Base-by-base conservation (phyloP, 2,888 invertebrate genomes). In the Resseliella maxima region DNA sequence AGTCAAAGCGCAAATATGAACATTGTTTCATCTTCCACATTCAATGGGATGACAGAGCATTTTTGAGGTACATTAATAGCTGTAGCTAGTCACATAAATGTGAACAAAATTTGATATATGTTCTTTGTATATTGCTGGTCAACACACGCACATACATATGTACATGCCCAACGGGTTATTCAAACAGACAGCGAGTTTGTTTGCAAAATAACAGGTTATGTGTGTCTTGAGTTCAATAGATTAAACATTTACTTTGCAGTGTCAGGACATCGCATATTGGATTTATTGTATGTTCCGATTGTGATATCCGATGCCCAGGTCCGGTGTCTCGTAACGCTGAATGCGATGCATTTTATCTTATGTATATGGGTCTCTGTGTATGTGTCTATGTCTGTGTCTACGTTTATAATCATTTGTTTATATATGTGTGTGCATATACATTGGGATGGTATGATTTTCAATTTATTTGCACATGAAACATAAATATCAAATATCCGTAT, bases 1-100 rank as follows among this genome's bases (percentile, higher is more conserved):
- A 85, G 85, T 45, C 85, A 85, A 45, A 46, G 45, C 46, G 85
- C 50, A 85, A 46, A 45, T 85, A 85, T 45, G 85, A 85, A 85
- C 24, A 85, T 31, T 31, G 35, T 85, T 85, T 72, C 72, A 72
- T 35, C 15, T 31, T 72, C 24, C 31, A 72, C 72, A 72, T 72
- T 72, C 31, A 12, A 15, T 72, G 35, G n/a, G 31, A 72, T 35
- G 72, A 59, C 50, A 50, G 10, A 72, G 31, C 72, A 72, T 72
- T 72, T 72, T 72, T 72, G 72, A 72, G 72, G 72, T 72, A 31
- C 72, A 72, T 72, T 72, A 72, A 72, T 72, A 35, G 72, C 15
- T 15, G 15, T n/a, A 59, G 59, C 15, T 72, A 72, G 72, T 72
- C 72, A n/a, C n/a, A 72, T 72, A 35, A 72, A 31, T 27, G 72